Base-by-base conservation (phyloP, 2,113 vertebrate species). In the Sigmodon hispidus region DNA sequence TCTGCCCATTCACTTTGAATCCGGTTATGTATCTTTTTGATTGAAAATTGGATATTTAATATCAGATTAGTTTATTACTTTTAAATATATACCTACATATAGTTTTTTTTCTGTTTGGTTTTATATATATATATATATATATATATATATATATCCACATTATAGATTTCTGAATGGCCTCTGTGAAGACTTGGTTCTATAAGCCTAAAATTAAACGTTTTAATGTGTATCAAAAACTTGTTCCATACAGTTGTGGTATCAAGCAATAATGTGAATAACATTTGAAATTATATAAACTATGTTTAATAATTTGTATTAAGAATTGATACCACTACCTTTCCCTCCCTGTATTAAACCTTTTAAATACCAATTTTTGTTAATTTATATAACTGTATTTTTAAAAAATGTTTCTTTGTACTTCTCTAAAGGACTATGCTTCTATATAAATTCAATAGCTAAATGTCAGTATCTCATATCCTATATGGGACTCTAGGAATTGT, bases 261-360 rank as follows among this genome's bases (percentile, higher is more conserved):
- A 97, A 98, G 98, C 98, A 99, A 98, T 99, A 98, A 99, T 98
- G 98, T 99, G 98, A 98, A 98, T 98, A 98, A 97, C 89, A 97
- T 98, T 97, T 94, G 98, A 98, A 98, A 96, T 63, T 93, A 97
- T 96, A 98, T 98, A 97, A 97, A 98, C 94, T 98, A 96, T 97
- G 97, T 98, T 97, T 98, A 98, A 94, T 98, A 87, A 98, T 98
- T 98, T 98, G 98, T 99, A 98, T 98, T 97, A 98, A 97, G 97
- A 98, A 95, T 98, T 98, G 97, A 97, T 98, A 98, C 98, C 98
- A 98, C 98, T 98, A 98, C 34, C 94, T 93, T 93, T 97, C 72
- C 97, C 96, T 97, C 95, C 97, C 97, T 98, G 97, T 98, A 97
- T 97, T 97, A 97, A 98, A 98, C 96, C 94, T 98, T 98, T 98